phyloP scores from a whole-genome alignment of 2,888 invertebrate genomes.

The Folsomia candida region DNA sequence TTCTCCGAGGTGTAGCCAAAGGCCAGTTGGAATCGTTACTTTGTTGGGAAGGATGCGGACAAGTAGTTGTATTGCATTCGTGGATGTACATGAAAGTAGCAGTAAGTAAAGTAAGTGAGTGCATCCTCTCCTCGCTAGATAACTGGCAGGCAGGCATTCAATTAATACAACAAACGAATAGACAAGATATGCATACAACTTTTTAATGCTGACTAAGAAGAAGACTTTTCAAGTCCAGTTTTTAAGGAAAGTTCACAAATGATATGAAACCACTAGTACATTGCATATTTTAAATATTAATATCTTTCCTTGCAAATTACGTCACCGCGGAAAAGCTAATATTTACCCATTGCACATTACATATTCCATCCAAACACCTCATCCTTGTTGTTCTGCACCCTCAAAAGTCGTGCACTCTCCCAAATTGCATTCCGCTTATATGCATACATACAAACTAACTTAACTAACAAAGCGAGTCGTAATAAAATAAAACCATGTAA shows the following conservation, averaged over 20 bases:
- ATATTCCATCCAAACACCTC: neutral
- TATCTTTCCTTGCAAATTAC: neutral
- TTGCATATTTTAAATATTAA: neutral
- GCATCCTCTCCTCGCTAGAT: neutral
- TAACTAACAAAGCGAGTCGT: neutral
- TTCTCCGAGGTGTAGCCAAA: neutral
- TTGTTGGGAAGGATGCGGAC: no score
- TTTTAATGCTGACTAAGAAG: neutral
- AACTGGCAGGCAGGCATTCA: conserved; percentile 6
- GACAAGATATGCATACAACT: conserved; percentile 2
- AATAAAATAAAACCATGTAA: neutral
- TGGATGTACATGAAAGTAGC: no score
- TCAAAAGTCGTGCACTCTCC: neutral
- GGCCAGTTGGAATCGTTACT: neutral
- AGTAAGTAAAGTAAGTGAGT: no score
- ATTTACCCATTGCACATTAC: no score
- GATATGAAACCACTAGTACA: no score
- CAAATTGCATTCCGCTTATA: neutral
- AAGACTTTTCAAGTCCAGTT: neutral
- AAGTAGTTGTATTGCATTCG: neutral
- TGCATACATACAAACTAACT: neutral
- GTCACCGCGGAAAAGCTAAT: no score
- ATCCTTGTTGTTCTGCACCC: no score
- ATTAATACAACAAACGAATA: conserved; percentile 20
- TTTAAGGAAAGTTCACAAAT: neutral